A percentile compares a stretch with the other conserved stretches of the same genome.
These are phyloP conservation scores for Sula dactylatra DNA, from an alignment of 2,113 vertebrate species.

Conservation along the genomic window DNA sequence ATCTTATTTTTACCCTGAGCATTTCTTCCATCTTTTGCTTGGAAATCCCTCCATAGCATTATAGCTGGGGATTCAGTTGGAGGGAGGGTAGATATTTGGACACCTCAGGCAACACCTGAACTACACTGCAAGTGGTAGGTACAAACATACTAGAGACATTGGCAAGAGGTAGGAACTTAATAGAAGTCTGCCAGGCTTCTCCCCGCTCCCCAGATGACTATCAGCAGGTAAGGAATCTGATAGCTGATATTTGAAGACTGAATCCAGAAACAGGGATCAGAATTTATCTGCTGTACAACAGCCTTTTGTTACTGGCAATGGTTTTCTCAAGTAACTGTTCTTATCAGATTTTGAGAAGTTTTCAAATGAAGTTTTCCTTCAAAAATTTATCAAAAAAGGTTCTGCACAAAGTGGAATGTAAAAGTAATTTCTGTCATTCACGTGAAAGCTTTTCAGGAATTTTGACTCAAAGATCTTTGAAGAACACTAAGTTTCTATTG, in stretches of 20 bases:
- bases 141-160: neutral
- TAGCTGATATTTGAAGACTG: neutral
- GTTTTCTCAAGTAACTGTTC: neutral
- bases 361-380: neutral
- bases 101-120: neutral
- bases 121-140: neutral
- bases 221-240: neutral
- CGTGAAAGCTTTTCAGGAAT: neutral
- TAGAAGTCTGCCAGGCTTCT: neutral
- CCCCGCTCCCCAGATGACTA: neutral
- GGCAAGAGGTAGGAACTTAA: neutral
- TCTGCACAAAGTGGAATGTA: neutral
- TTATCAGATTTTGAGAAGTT: neutral
- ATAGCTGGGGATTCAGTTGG: neutral
- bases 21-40: neutral
- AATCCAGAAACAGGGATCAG: neutral
- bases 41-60: neutral
- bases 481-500: neutral
- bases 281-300: neutral
- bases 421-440: neutral
- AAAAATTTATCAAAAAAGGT: neutral
- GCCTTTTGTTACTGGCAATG: neutral
- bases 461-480: neutral
- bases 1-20: neutral
- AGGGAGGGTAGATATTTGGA: neutral